A percentile compares a stretch with the other conserved stretches of the same genome.
Conservation (phyloP, 1,140 invertebrate genomes). For the Ips typographus region DNA sequence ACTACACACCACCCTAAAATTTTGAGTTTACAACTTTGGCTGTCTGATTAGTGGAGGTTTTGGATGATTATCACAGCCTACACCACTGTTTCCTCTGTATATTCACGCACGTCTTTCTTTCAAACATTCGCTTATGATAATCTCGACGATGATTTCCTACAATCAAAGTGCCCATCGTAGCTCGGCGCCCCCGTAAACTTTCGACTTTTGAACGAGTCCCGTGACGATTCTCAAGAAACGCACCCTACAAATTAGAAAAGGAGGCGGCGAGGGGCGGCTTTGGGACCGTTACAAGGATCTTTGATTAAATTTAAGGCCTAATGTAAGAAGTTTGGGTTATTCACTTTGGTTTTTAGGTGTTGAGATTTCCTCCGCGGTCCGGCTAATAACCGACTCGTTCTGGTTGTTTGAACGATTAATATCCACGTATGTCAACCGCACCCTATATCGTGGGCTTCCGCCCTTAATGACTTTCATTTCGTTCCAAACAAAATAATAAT, state of each 20-base stretch:
- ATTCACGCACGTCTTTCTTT: conserved; percentile 9
- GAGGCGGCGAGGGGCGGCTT: conserved; percentile 10
- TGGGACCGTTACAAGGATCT: conserved; percentile 30
- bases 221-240: conserved; percentile 30
- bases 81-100: not conserved
- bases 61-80: too few species aligned
- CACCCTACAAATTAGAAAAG: conserved; percentile 35
- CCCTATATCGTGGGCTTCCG: conserved; percentile 1
- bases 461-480: conserved; percentile 29
- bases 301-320: conserved; percentile 37
- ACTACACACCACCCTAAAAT: too few species aligned
- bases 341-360: conserved; percentile 3
- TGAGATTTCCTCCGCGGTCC: conserved; percentile 15
- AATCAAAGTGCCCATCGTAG: conserved; percentile 29
- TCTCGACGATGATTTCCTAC: conserved; percentile 27
- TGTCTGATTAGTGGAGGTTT: too few species aligned
- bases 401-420: not conserved
- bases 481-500: conserved; percentile 14
- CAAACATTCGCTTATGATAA: conserved; percentile 13
- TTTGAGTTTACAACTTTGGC: too few species aligned
- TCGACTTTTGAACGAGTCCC: conserved; percentile 33
- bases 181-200: conserved; percentile 14
- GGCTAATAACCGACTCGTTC: not conserved
- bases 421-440: conserved; percentile 13
- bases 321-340: conserved; percentile 34